phyloP scores from a whole-genome alignment of 1,140 invertebrate genomes.

The Cydia strobilella region DNA sequence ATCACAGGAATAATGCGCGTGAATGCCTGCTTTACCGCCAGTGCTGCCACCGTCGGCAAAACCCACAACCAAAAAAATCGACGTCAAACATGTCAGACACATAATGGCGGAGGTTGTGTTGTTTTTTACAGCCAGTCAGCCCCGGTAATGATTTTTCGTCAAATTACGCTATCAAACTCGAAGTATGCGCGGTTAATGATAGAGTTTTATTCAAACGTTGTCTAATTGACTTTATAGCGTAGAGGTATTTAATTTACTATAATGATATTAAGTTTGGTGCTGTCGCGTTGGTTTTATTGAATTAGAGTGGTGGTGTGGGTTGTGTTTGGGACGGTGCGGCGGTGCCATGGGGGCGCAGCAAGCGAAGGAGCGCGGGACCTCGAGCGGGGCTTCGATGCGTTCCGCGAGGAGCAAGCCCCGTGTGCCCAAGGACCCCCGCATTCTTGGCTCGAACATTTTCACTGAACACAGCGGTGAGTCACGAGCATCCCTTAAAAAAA shows the following conservation, averaged over 20 bases:
- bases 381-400: slow-evolving; percentile 84
- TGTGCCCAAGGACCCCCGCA: slow-evolving; percentile 87
- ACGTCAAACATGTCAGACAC: slow-evolving; percentile 68
- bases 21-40: slow-evolving; percentile 22
- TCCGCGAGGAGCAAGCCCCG: slow-evolving; percentile 85
- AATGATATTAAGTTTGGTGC: slow-evolving; percentile 45
- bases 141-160: slow-evolving; percentile 54
- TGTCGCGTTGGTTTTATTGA: slow-evolving; percentile 61
- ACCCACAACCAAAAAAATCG: slow-evolving; percentile 63
- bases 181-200: slow-evolving; percentile 26
- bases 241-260: slow-evolving; percentile 20
- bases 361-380: slow-evolving; percentile 89
- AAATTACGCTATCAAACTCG: slow-evolving; percentile 49
- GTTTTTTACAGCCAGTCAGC: slow-evolving; percentile 55
- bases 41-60: slow-evolving; percentile 51
- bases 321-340: slow-evolving; percentile 41
- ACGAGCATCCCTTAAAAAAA: slow-evolving; percentile 20
- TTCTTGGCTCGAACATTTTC: slow-evolving; percentile 92
- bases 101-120: slow-evolving; percentile 74
- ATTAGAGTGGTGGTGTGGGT: slow-evolving; percentile 53
- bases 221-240: slow-evolving; percentile 23
- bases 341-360: slow-evolving; percentile 92
- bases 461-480: slow-evolving; percentile 92
- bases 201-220: slow-evolving; percentile 8
- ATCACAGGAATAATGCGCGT: neutral